Base-by-base conservation (phyloP, 2,888 invertebrate genomes). In the Apomyelois bistriatella region DNA sequence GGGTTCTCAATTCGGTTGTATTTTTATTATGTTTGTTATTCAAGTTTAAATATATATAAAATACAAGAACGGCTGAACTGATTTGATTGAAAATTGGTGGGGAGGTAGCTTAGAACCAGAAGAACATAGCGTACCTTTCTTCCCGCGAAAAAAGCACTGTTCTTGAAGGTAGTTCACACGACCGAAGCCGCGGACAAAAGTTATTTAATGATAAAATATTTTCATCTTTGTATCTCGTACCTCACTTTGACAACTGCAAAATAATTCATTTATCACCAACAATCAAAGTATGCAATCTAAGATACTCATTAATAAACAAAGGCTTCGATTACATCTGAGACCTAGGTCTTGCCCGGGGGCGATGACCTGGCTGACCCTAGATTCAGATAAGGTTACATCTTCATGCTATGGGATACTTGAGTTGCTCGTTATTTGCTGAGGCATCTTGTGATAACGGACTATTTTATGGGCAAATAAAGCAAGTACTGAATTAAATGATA, bases 241-340 rank as follows among this genome's bases (percentile, higher is more conserved):
- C 5, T 1, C 13, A 47, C 4, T 37, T 22, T 17, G n/a, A n/a
- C n/a, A 36, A 8, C n/a, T 16, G 9, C 37, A 22, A 48, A 48
- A 37, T n/a, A 48, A 12, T 13, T 10, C 8, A 36, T 48, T 37
- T 10, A 49, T 38, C 36, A 37, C 13, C 13, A 2, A 12, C 48
- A 48, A 50, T 32, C 10, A 12, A 5, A n/a, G 28, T n/a, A 22
- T 50, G 22, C 28, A 32, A 50, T 50, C 50, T 38, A 16, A 30
- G n/a, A 16, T 40, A 30, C 40, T 50, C 48, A 38, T 48, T 50
- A 47, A 30, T 50, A 49, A 50, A 50, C 50, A 50, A 50, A 50
- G 10, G 12, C 15, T 13, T 12, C 0, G 35, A 22, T 51, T 16
- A n/a, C 49, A 50, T 50, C 49, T 37, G 38, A 38, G 38, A 28